Evolutionary conservation across 2,797 vertebrate species (phyloP), one percentile per base, ranked within the genome.

Genomic region (Caiman crocodilus): DNA sequence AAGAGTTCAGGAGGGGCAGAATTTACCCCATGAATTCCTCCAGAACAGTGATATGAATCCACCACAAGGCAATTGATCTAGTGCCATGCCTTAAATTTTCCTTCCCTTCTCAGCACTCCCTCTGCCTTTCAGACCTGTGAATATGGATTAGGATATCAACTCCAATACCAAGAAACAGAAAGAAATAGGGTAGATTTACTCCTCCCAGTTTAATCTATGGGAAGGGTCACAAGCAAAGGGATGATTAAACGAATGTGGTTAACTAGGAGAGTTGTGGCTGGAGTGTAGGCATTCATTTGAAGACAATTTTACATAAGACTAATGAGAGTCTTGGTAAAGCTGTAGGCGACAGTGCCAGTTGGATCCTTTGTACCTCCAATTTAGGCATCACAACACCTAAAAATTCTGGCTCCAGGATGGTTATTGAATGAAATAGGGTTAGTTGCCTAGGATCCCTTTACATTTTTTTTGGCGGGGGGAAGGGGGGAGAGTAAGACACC

Each of bases 61-160:
- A 56, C 21, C 55, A n/a, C 14, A 2, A 25, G 42, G 26, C 18
- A 15, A 3, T 32, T 63, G n/a, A 50, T 50, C 42, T 6, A 8
- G 14, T 14, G 6, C 13, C 50, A 12, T 17, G 17, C 25, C 35
- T 7, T 0, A 1, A 17, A 50, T 13, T 1, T 0, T 28, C 73
- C 56, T 35, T 58, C 59, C 14, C 5, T 88, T 79, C 23, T 55
- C 32, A 4, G 26, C 28, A 26, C 50, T 6, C 80, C 30, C 56
- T 23, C 59, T 57, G 42, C 16, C 21, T 59, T 57, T 30, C 57
- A 77, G 21, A 20, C 21, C 11, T 23, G 60, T 26, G 26, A 75
- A 26, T 1, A 0, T 28, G 14, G 57, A 50, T 65, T n/a, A 57
- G 35, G 57, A 1, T 2, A 57, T 69, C 32, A 57, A 28, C 16